Conservation (phyloP, 23 tunicate genomes). For the Aplidium turbinatum region DNA sequence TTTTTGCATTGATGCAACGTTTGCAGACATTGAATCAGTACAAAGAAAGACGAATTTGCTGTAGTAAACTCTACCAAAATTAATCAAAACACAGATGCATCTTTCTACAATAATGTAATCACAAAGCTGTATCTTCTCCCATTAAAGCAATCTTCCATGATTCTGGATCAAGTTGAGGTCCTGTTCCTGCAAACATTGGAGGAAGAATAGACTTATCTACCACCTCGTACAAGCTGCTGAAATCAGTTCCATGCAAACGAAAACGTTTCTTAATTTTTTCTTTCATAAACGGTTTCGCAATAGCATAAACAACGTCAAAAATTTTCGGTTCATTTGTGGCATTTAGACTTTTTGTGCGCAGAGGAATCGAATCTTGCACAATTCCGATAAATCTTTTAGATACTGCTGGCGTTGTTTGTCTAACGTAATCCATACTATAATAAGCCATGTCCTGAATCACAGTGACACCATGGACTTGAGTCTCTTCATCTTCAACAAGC, state of each 20-base stretch:
- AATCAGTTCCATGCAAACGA: conserved; percentile 59
- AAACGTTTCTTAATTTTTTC: conserved; percentile 68
- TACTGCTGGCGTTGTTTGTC: conserved; percentile 66
- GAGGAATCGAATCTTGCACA: conserved; percentile 76
- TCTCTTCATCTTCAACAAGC: conserved; percentile 55
- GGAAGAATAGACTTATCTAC: conserved; percentile 61
- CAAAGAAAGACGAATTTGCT: no score
- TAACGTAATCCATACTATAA: conserved; percentile 67
- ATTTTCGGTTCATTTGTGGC: conserved; percentile 66
- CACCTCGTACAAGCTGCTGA: conserved; percentile 54
- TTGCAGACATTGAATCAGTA: no score
- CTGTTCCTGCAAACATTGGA: conserved; percentile 76
- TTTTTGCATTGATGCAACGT: no score
- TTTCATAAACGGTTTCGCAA: conserved; percentile 78
- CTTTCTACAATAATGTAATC: no score
- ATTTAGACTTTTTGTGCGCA: conserved; percentile 64
- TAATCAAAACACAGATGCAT: no score
- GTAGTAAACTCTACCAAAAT: no score
- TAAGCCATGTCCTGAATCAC: conserved; percentile 67
- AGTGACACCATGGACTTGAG: conserved; percentile 79
- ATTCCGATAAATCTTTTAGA: conserved; percentile 50
- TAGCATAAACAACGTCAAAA: conserved; percentile 63
- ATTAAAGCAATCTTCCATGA: conserved; percentile 53
- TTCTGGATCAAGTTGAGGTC: conserved; percentile 68
- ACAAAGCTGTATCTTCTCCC: conserved; percentile 50